Evolutionary conservation across 2,797 vertebrate genomes (phyloP).

Genomic region (Danio choprae): DNA sequence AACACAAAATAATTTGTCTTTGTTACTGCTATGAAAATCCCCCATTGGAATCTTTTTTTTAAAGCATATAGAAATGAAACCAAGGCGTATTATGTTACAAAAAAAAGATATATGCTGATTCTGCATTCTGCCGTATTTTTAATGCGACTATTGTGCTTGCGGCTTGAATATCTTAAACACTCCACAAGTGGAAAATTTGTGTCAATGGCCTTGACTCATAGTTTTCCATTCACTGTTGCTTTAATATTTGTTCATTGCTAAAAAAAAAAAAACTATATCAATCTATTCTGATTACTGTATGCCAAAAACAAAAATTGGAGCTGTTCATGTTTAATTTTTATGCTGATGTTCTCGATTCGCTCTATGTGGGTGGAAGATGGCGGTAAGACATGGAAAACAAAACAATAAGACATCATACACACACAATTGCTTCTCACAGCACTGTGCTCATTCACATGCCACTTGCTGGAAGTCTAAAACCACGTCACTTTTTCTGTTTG

Average conservation of each 20-base stretch:
- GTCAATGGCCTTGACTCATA: conserved; percentile 13
- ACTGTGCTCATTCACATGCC: conserved; percentile 43
- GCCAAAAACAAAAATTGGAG: conserved; percentile 5
- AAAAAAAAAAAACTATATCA: not conserved
- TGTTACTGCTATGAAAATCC: too few species aligned
- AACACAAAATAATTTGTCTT: too few species aligned
- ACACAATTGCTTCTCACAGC: conserved; percentile 22
- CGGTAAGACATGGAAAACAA: conserved; percentile 14
- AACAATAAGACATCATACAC: conserved; percentile 9
- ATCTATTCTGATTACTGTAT: not conserved
- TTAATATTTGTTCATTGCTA: not conserved
- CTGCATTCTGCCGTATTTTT: not conserved
- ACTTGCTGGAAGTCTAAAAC: conserved; percentile 41
- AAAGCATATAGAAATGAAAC: too few species aligned
- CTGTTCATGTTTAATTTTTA: conserved; percentile 3
- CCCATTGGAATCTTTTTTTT: too few species aligned
- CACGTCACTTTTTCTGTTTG: conserved; percentile 38
- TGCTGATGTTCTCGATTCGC: conserved; percentile 25
- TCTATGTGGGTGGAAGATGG: conserved; percentile 38
- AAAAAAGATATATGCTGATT: not conserved
- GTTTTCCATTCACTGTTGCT: not conserved
- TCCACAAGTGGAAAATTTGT: conserved; percentile 20
- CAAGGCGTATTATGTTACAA: not conserved
- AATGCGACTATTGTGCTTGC: not conserved
- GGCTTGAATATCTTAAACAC: not conserved